Base-by-base conservation (phyloP, 2,888 invertebrate genomes). In the Drosophila melanocephala region DNA sequence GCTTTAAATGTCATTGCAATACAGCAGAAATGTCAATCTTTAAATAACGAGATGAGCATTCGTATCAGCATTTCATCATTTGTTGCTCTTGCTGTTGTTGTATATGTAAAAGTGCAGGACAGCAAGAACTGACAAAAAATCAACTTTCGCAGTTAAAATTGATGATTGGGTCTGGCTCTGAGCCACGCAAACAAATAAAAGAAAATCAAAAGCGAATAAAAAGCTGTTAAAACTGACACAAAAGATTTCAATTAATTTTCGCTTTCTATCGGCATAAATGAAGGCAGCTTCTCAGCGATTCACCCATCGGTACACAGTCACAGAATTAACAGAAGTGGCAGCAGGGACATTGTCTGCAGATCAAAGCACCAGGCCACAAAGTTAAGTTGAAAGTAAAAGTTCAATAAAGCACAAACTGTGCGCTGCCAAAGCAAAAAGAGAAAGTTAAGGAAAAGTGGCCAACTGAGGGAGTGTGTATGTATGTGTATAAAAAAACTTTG, bases 371-470 rank as follows among this genome's bases (percentile, higher is more conserved):
- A 72, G 81, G 79, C 76, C 84, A 68, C 64, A 86, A 87, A 87
- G 87, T 87, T 89, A 89, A 90, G 87, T 87, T 87, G 87, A 90
- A 87, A 90, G 89, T 81, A 84, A 90, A 87, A 87, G 91, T 87
- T 89, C 79, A 90, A 90, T 87, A 90, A 81, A 73, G 89, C 87
- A 75, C 70, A 87, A 86, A 76, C 72, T 72, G 79, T 71, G 75
- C 72, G 73, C 30, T 47, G 52, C 52, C 30, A 52, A 67, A 33
- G 77, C 50, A 58, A 59, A 5, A 44, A 19, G 53, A 26, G 28
- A 26, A 33, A 53, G 33, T 47, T 22, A 51, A 14, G 55, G 14
- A 51, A 4, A 12, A 42, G 39, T 12, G 30, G 12, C n/a, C 14
- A 33, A 19, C 14, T 26, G 57, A 19, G 51, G 16, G 5, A 19